These are phyloP conservation scores for Zoanthus gigantus DNA, from an alignment of 92 coral and sea anemone genomes.

Conservation along the genomic window DNA sequence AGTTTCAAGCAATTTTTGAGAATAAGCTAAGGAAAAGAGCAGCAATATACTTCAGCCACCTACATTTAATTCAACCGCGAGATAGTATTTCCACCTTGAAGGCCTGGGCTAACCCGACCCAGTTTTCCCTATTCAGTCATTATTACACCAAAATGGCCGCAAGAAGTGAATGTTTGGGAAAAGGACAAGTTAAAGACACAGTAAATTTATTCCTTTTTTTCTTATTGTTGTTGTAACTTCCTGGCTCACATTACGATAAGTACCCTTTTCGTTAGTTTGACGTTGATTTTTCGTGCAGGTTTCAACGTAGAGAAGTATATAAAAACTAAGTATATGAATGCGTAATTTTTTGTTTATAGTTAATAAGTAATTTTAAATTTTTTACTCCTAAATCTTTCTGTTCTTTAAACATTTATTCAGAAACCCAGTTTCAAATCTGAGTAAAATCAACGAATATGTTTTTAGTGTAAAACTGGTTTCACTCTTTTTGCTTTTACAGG, in stretches of 20 bases:
- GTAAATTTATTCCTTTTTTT: not conserved
- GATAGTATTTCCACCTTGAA: not conserved
- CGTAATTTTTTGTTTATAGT: not conserved
- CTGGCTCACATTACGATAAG: not conserved
- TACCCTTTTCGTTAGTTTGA: not conserved
- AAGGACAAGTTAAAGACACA: constrained; percentile 28
- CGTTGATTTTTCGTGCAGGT: not conserved
- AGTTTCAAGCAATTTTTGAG: no score
- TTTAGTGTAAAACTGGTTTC: not conserved
- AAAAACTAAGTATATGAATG: not conserved
- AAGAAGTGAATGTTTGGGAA: constrained; percentile 15
- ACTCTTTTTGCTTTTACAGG: not conserved
- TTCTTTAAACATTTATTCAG: not conserved
- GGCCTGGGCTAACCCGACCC: constrained; percentile 39
- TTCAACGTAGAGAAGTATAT: not conserved
- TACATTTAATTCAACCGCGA: not conserved
- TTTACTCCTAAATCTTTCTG: not conserved
- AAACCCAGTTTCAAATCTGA: not conserved
- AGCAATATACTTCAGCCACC: not conserved
- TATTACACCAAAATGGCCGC: constrained; percentile 32
- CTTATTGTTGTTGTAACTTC: not conserved
- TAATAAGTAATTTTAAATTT: not conserved
- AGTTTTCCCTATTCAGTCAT: not conserved
- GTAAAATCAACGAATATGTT: not conserved
- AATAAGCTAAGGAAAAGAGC: not conserved